Evolutionary conservation across 2,888 invertebrate species (phyloP).

Genomic region (Drepana falcataria): DNA sequence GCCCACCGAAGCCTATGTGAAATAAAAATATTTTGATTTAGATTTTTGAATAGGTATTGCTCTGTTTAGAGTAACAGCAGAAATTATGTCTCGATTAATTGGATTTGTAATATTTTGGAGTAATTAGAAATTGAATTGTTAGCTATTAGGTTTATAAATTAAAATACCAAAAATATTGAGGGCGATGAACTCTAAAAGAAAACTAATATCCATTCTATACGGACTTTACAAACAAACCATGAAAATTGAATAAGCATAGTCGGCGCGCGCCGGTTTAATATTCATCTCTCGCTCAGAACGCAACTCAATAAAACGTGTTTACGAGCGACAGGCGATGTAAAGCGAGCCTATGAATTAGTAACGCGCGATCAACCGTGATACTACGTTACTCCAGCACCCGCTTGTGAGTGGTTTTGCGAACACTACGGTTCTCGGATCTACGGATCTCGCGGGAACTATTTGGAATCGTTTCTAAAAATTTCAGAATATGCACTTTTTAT

Average conservation of each 20-base stretch:
- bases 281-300: slow-evolving; percentile 57
- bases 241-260: slow-evolving; percentile 55
- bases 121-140: too few species aligned
- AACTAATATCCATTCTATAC: slow-evolving; percentile 1
- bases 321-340: slow-evolving; percentile 55
- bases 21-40: too few species aligned
- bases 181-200: background rate
- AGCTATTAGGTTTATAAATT: too few species aligned
- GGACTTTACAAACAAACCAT: slow-evolving; percentile 17
- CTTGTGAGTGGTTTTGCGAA: slow-evolving; percentile 4
- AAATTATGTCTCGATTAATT: too few species aligned
- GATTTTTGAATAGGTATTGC: too few species aligned
- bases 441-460: background rate
- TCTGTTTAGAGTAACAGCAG: too few species aligned
- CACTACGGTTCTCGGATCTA: background rate
- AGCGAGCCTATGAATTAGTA: slow-evolving; percentile 48
- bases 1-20: too few species aligned
- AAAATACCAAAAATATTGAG: background rate
- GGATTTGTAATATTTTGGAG: too few species aligned
- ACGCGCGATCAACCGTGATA: slow-evolving; percentile 30
- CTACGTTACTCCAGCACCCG: slow-evolving; percentile 9
- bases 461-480: background rate
- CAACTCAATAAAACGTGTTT: slow-evolving; percentile 64
- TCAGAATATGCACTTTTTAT: too few species aligned
- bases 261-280: slow-evolving; percentile 44